Evolutionary conservation across 2,113 vertebrate species (phyloP).

Genomic region (Phalacrocorax carbo): DNA sequence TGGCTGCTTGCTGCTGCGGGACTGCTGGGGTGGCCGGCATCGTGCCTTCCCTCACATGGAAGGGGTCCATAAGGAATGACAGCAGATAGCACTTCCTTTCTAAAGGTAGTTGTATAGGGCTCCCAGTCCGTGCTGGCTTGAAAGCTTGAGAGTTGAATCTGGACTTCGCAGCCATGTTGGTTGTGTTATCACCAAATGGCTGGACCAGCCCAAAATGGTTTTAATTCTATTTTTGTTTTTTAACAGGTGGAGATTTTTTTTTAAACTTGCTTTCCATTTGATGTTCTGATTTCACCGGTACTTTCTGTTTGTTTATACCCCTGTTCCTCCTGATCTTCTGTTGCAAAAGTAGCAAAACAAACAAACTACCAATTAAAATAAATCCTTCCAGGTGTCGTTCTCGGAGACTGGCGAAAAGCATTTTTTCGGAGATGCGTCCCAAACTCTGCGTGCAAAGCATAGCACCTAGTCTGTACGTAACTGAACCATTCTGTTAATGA

Average conservation of each 20-base stretch:
- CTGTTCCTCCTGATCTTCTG: neutral
- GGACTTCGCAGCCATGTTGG: neutral
- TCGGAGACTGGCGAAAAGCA: neutral
- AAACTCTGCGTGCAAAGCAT: neutral
- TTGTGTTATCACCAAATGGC: neutral
- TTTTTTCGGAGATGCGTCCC: neutral
- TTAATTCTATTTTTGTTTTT: neutral
- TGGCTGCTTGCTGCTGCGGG: neutral
- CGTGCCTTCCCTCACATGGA: neutral
- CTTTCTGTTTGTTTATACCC: neutral
- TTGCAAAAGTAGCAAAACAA: neutral
- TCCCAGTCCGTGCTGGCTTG: neutral
- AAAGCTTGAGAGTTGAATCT: neutral
- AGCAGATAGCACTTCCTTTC: accelerated
- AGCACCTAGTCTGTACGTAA: neutral
- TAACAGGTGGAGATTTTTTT: accelerated
- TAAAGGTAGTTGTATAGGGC: no score
- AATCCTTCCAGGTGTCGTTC: neutral
- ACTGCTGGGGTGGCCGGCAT: neutral
- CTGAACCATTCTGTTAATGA: neutral
- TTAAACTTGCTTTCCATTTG: neutral
- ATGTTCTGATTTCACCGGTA: accelerated
- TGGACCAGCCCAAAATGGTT: neutral
- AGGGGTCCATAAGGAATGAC: neutral
- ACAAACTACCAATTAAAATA: neutral